phyloP scores from a whole-genome alignment of 2,797 vertebrate genomes.

The Pangasius krempfi region DNA sequence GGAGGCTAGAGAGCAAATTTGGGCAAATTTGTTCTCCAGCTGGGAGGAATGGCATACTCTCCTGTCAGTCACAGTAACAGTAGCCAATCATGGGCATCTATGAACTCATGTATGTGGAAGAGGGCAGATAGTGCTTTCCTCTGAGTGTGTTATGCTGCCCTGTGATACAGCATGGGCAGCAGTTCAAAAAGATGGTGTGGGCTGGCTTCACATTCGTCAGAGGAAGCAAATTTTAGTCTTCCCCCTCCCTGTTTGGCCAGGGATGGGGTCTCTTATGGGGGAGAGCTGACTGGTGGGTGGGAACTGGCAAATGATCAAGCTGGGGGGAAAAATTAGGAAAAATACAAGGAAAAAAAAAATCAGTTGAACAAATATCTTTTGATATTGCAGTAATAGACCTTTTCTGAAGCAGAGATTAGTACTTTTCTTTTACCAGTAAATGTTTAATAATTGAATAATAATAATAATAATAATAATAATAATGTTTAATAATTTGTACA shows the following conservation, averaged over 20 bases:
- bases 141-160: no score
- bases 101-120: background rate
- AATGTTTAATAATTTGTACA: background rate
- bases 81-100: background rate
- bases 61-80: background rate
- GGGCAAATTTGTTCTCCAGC: background rate
- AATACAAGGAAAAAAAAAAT: background rate
- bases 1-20: background rate
- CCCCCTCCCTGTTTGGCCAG: background rate
- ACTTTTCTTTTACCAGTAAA: background rate
- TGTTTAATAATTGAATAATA: background rate
- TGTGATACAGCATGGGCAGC: background rate
- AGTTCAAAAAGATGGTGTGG: background rate
- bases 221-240: background rate
- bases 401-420: background rate
- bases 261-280: background rate
- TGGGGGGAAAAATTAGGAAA: background rate
- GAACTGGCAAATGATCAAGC: background rate
- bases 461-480: background rate
- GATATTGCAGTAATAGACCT: background rate
- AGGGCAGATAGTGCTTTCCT: background rate
- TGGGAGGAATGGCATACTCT: background rate
- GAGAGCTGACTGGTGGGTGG: background rate
- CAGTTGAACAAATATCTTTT: background rate
- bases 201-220: background rate